phyloP scores from a whole-genome alignment of 2,797 vertebrate genomes.

The Premnoplex brunnescens region DNA sequence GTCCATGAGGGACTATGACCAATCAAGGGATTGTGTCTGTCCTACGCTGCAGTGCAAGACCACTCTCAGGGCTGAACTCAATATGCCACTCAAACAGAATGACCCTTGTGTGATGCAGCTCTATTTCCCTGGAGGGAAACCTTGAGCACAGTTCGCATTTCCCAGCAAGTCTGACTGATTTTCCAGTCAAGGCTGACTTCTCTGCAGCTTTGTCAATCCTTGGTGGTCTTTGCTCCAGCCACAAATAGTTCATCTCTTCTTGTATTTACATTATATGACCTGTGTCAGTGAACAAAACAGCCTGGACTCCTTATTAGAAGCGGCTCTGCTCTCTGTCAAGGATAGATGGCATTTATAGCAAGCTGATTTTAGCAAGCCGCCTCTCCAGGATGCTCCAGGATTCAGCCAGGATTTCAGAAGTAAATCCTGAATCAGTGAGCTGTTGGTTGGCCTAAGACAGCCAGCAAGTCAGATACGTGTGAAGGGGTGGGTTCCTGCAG shows the following conservation, averaged over 20 bases:
- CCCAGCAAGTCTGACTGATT: background rate
- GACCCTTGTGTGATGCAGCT: background rate
- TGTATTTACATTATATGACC: background rate
- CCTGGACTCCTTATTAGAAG: background rate
- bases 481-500: background rate
- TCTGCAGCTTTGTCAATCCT: background rate
- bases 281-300: background rate
- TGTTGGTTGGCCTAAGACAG: background rate
- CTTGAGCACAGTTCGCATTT: background rate
- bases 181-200: background rate
- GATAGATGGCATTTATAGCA: background rate
- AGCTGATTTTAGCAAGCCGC: background rate
- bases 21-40: background rate
- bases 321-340: background rate
- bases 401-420: background rate
- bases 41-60: background rate
- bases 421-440: background rate
- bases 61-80: background rate
- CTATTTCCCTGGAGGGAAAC: background rate
- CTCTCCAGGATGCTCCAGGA: background rate
- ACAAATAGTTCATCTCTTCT: background rate
- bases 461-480: background rate
- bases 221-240: background rate
- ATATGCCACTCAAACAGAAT: background rate
- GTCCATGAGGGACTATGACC: fast-evolving